phyloP scores from a whole-genome alignment of 2,797 vertebrate species.

The Mus spretus region DNA sequence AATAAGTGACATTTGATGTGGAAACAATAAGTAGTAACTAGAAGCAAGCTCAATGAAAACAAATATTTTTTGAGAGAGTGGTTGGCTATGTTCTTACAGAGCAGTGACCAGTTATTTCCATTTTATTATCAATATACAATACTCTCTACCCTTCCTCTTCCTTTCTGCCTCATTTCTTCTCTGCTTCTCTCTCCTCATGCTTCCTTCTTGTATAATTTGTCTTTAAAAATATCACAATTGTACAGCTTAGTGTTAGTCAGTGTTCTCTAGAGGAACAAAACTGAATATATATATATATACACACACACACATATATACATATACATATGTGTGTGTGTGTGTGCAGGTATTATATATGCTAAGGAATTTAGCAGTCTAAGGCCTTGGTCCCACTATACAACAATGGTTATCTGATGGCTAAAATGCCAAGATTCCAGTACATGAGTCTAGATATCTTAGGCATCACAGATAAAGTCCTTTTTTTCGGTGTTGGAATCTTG shows the following conservation, averaged over 20 bases:
- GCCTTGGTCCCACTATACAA: not conserved
- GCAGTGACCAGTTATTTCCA: not conserved
- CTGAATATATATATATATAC: not conserved
- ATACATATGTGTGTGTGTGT: no score
- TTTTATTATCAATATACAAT: not conserved
- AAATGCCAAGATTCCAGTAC: not conserved
- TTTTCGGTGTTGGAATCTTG: not conserved
- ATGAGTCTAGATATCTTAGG: not conserved
- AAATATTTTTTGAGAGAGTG: not conserved
- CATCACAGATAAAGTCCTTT: not conserved
- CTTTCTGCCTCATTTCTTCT: not conserved
- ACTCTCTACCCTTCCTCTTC: fast-evolving
- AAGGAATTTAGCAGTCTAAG: not conserved
- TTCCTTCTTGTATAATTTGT: not conserved
- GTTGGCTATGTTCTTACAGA: not conserved
- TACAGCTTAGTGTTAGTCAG: not conserved
- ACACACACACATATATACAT: no score
- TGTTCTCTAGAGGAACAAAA: not conserved
- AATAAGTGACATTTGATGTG: not conserved
- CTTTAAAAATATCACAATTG: not conserved
- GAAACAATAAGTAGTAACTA: not conserved
- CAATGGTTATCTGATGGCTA: not conserved
- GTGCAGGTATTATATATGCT: not conserved
- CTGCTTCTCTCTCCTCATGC: not conserved
- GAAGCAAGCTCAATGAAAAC: not conserved